Conservation (phyloP, 2,888 invertebrate genomes). For the Sarcophaga subvicina region DNA sequence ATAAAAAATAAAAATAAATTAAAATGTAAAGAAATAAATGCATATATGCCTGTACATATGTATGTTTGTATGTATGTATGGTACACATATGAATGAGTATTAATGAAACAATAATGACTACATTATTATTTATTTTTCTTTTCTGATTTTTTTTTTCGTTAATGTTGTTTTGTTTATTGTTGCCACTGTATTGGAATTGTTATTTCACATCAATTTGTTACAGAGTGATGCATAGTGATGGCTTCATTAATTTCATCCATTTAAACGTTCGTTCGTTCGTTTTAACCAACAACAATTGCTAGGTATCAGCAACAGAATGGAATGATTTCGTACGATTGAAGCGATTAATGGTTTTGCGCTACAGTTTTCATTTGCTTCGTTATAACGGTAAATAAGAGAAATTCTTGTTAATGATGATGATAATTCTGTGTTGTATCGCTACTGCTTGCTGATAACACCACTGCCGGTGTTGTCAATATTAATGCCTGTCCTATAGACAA, state of each 20-base stretch:
- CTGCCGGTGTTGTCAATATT: slow-evolving; percentile 25
- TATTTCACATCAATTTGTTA: slow-evolving; percentile 40
- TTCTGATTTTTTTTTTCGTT: background rate
- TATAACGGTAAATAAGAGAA: slow-evolving; percentile 16
- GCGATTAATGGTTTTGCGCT: slow-evolving; percentile 21
- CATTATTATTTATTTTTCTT: background rate
- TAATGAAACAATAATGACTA: slow-evolving; percentile 47
- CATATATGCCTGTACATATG: no score
- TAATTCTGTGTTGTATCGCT: slow-evolving; percentile 18
- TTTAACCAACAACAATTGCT: background rate
- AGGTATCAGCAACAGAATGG: background rate
- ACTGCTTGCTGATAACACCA: slow-evolving; percentile 7
- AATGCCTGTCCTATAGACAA: background rate
- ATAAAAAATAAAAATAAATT: background rate
- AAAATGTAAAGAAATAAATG: background rate
- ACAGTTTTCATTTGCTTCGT: slow-evolving; percentile 37
- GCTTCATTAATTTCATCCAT: slow-evolving; percentile 58
- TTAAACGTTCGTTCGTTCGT: slow-evolving; percentile 38
- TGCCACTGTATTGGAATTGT: slow-evolving; percentile 5
- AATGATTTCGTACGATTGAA: background rate
- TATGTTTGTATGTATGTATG: background rate
- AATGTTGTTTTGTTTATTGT: background rate
- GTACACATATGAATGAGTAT: background rate
- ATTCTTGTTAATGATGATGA: slow-evolving; percentile 48
- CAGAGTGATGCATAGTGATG: slow-evolving; percentile 40